Conservation (phyloP, 2,113 vertebrate genomes). For the Brachypodius melanocephalos region DNA sequence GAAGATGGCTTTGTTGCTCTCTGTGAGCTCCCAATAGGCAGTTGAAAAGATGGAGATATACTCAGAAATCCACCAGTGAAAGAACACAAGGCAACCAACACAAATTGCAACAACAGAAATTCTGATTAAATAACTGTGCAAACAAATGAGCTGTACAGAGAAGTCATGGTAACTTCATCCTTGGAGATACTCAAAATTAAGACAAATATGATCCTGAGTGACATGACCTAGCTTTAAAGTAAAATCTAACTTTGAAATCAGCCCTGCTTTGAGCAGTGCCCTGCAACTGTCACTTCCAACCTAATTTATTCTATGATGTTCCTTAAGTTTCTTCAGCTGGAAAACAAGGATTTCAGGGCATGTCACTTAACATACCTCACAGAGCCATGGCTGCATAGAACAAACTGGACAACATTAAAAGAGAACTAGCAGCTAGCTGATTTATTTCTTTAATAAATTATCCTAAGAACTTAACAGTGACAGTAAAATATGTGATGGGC, state of each 20-base stretch:
- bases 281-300: constrained; percentile 26
- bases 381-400: background rate
- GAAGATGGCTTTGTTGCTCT: background rate
- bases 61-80: background rate
- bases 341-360: background rate
- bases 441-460: background rate
- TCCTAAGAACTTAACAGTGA: background rate
- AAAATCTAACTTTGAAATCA: background rate
- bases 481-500: background rate
- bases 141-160: background rate
- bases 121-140: background rate
- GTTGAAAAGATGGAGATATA: background rate
- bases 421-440: background rate
- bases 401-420: background rate
- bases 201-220: background rate
- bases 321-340: background rate
- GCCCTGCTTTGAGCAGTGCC: background rate
- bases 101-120: background rate
- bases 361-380: background rate
- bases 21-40: background rate
- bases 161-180: background rate
- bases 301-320: background rate
- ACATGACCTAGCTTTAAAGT: background rate
- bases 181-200: background rate
- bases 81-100: background rate